A percentile compares a stretch with the other conserved stretches of the same genome.
Conservation (phyloP, 2,113 vertebrate species). For the Aegotheles bennettii region DNA sequence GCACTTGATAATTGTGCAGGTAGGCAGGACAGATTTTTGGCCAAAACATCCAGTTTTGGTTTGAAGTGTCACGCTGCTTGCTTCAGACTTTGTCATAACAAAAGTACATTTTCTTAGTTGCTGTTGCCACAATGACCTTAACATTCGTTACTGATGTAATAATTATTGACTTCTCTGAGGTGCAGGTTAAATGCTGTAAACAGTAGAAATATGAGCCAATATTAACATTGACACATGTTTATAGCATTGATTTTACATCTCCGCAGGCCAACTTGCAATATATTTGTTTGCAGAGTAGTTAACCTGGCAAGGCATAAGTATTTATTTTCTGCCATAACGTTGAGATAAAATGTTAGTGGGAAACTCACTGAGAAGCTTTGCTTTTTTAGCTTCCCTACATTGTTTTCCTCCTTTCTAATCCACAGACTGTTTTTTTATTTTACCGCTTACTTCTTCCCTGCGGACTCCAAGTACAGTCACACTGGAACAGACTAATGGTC, state of each 20-base stretch:
- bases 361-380: background rate
- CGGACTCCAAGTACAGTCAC: background rate
- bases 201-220: constrained; percentile 20
- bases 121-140: background rate
- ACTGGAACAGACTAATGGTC: background rate
- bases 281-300: constrained; percentile 11
- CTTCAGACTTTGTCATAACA: background rate
- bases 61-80: background rate
- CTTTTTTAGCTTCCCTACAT: background rate
- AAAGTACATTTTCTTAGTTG: background rate
- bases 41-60: background rate
- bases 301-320: background rate
- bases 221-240: constrained; percentile 21
- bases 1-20: background rate
- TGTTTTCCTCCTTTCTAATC: background rate
- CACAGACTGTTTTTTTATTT: background rate
- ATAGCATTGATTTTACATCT: constrained; percentile 40
- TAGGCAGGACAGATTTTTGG: background rate
- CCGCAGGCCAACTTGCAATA: background rate
- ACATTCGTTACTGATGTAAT: background rate
- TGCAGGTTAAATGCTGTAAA: constrained; percentile 36
- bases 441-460: background rate
- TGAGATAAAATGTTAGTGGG: background rate
- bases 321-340: background rate
- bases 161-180: constrained; percentile 5